Evolutionary conservation across 2,797 vertebrate species (phyloP).

Genomic region (Hoplostethus mediterraneus): DNA sequence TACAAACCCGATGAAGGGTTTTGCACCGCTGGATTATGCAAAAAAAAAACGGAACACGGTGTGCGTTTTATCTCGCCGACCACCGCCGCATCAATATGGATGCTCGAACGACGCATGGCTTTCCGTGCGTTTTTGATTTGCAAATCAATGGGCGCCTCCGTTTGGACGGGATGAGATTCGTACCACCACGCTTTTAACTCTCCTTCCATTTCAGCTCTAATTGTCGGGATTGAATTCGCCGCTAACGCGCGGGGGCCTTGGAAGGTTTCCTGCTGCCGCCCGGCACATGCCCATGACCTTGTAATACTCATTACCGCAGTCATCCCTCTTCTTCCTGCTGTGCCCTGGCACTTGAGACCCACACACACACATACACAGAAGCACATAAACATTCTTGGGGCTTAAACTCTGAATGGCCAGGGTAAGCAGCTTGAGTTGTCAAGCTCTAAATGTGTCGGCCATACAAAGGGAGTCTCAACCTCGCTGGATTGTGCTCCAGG

Average conservation of each 20-base stretch:
- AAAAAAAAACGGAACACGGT: constrained; percentile 28
- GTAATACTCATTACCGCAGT: constrained; percentile 65
- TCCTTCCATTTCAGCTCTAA: constrained; percentile 61
- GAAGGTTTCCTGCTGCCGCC: constrained; percentile 57
- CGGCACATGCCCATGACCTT: constrained; percentile 58
- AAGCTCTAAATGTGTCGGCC: constrained; percentile 60
- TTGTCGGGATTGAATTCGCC: constrained; percentile 52
- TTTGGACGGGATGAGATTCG: constrained; percentile 58
- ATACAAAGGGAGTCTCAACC: constrained; percentile 64
- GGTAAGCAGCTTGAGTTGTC: constrained; percentile 73
- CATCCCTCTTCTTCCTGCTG: constrained; percentile 38
- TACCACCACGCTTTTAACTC: constrained; percentile 24
- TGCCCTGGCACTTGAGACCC: constrained; percentile 20
- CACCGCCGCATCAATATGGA: constrained; percentile 41
- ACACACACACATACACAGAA: constrained; percentile 41
- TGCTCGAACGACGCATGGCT: constrained; percentile 20
- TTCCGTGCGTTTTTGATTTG: constrained; percentile 59
- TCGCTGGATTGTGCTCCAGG: constrained; percentile 54
- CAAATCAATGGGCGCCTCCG: constrained; percentile 68
- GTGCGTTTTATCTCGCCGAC: constrained; percentile 24
- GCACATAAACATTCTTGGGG: constrained; percentile 49
- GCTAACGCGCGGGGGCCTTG: constrained; percentile 27
- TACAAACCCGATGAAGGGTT: constrained; percentile 64
- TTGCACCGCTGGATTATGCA: constrained; percentile 62
- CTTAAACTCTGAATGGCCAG: constrained; percentile 69